A percentile compares a stretch with the other conserved stretches of the same genome.
phyloP scores from a whole-genome alignment of 2,797 vertebrate genomes.

The Phrynocephalus vlangalii region DNA sequence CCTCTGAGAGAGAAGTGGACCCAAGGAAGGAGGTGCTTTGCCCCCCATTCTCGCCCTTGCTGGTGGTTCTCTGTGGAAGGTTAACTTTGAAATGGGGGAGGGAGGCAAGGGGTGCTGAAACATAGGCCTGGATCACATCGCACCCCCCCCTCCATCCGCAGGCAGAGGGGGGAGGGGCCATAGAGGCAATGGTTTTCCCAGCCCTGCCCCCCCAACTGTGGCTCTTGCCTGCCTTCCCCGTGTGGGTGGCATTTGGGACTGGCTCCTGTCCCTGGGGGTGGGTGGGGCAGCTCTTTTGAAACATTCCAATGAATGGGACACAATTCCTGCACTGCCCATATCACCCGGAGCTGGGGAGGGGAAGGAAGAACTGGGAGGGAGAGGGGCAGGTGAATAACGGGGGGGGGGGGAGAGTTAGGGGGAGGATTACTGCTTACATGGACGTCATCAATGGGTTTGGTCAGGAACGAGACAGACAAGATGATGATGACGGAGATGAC shows the following conservation, averaged over 20 bases:
- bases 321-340: neutral
- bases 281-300: neutral
- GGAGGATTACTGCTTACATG: slow-evolving; percentile 81
- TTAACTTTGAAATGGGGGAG: neutral
- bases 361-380: neutral
- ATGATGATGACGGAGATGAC: slow-evolving; percentile 75
- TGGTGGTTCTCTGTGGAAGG: too few relatives aligned
- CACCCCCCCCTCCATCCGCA: neutral
- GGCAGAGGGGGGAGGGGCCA: too few relatives aligned
- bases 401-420: neutral
- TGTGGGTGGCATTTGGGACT: too few relatives aligned
- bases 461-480: slow-evolving; percentile 86
- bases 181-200: neutral
- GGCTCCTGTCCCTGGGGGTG: too few relatives aligned
- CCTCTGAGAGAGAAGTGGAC: too few relatives aligned
- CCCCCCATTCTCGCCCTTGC: too few relatives aligned
- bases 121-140: neutral
- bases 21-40: neutral
- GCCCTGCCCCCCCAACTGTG: neutral
- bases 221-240: neutral
- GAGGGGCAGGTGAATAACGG: neutral
- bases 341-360: too few relatives aligned
- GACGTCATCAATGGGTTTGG: slow-evolving; percentile 92
- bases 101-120: neutral
- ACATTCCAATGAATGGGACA: too few relatives aligned